These are phyloP conservation scores for Monopis laevigella DNA, from an alignment of 2,888 invertebrate genomes.

Conservation along the genomic window DNA sequence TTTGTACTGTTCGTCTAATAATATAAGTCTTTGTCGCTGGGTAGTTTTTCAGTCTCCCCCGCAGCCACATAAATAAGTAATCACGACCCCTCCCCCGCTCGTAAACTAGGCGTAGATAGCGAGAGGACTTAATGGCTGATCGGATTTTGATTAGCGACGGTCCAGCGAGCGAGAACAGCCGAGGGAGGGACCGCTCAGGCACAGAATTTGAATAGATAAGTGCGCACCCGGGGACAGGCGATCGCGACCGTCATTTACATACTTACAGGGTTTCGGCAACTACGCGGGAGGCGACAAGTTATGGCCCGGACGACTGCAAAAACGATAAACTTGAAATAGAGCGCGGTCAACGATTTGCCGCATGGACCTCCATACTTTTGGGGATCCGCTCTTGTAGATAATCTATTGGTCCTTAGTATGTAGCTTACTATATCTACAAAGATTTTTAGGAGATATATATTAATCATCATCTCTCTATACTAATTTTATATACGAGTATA, in stretches of 20 bases:
- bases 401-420: no score
- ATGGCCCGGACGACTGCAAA: slow-evolving; percentile 1
- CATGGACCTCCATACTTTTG: slow-evolving; percentile 2
- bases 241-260: slow-evolving; percentile 67
- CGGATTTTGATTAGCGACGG: slow-evolving; percentile 67
- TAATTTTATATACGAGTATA: no score
- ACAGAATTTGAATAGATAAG: slow-evolving; percentile 68
- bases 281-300: slow-evolving; percentile 7
- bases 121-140: slow-evolving; percentile 67
- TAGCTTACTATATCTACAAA: no score
- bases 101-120: slow-evolving; percentile 66
- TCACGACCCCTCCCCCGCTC: slow-evolving; percentile 40
- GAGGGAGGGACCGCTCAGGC: slow-evolving; percentile 25
- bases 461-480: no score
- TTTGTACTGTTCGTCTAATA: no score
- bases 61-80: slow-evolving; percentile 63
- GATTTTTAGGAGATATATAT: no score
- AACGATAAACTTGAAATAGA: slow-evolving; percentile 62
- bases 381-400: no score
- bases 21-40: no score
- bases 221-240: slow-evolving; percentile 59
- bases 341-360: slow-evolving; percentile 54
- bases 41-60: slow-evolving; percentile 55
- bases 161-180: slow-evolving; percentile 58
- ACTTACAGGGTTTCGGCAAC: slow-evolving; percentile 35